Conservation (phyloP, 2,113 vertebrate species). For the Hippolais icterina region DNA sequence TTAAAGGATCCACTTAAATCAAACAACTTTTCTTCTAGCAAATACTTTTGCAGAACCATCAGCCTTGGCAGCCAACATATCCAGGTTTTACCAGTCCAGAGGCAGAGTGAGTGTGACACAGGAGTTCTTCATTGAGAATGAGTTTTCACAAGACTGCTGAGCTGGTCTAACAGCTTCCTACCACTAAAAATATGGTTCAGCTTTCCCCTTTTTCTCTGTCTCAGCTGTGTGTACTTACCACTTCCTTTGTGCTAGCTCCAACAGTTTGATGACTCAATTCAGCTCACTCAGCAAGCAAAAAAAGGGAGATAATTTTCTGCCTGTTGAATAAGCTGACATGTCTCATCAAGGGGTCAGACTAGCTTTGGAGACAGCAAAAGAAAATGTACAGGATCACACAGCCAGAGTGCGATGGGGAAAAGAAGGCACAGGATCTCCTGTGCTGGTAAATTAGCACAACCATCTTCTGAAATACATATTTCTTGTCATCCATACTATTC, state of each 20-base stretch:
- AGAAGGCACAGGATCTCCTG: not conserved
- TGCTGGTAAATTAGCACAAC: not conserved
- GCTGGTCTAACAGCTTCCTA: slow-evolving; percentile 49
- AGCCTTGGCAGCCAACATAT: not conserved
- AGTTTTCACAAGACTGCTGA: slow-evolving; percentile 57
- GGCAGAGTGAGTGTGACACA: not conserved
- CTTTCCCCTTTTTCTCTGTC: slow-evolving; percentile 16
- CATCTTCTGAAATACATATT: not conserved
- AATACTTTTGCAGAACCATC: not conserved
- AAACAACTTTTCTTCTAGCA: not conserved
- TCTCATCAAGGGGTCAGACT: slow-evolving; percentile 24
- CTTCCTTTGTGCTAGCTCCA: slow-evolving; percentile 57
- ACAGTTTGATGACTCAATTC: slow-evolving; percentile 62
- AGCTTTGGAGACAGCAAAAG: not conserved
- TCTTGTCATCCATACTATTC: not conserved
- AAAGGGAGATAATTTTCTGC: slow-evolving; percentile 50
- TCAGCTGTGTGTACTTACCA: slow-evolving; percentile 56
- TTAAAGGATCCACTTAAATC: not conserved
- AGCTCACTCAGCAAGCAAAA: slow-evolving; percentile 54
- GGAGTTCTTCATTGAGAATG: not conserved
- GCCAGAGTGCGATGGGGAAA: not conserved
- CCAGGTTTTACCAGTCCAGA: not conserved
- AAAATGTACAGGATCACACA: not conserved
- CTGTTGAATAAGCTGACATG: slow-evolving; percentile 25
- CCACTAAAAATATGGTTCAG: slow-evolving; percentile 50